Percentiles rank a stretch among this genome's conserved stretches.
Conservation (phyloP, 2,888 invertebrate genomes). For the Pandemis heparana region DNA sequence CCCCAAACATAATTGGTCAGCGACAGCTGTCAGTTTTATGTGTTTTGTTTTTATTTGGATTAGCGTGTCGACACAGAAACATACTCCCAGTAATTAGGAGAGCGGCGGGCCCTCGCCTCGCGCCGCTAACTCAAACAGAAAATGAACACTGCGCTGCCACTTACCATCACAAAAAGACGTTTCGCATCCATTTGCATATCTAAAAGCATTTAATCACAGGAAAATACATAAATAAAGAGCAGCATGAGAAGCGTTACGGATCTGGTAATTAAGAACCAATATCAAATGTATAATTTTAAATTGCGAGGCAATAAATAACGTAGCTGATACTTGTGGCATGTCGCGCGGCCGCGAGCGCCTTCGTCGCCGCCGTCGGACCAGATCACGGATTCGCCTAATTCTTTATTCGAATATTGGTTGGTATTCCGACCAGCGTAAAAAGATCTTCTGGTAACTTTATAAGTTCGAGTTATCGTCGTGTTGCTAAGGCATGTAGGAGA, state of each 20-base stretch:
- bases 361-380: constrained; percentile 65
- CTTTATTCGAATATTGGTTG: constrained; percentile 68
- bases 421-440: constrained; percentile 55
- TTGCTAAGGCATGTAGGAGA: constrained; percentile 1
- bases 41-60: constrained; percentile 53
- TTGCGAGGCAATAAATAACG: constrained; percentile 76
- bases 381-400: constrained; percentile 66
- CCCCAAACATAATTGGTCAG: constrained; percentile 4
- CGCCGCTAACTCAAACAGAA: constrained; percentile 14
- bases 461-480: constrained; percentile 22
- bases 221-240: constrained; percentile 38
- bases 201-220: constrained; percentile 53
- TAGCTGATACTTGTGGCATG: constrained; percentile 75
- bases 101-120: constrained; percentile 46
- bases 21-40: constrained; percentile 31
- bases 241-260: constrained; percentile 20
- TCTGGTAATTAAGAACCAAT: constrained; percentile 50
- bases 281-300: constrained; percentile 60
- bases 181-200: constrained; percentile 41
- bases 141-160: constrained; percentile 3
- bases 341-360: constrained; percentile 67
- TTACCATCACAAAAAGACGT: constrained; percentile 17
- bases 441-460: constrained; percentile 57
- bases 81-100: constrained; percentile 71
- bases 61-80: constrained; percentile 72